Base-by-base conservation (phyloP, 2,888 invertebrate genomes). In the Spisula solida region DNA sequence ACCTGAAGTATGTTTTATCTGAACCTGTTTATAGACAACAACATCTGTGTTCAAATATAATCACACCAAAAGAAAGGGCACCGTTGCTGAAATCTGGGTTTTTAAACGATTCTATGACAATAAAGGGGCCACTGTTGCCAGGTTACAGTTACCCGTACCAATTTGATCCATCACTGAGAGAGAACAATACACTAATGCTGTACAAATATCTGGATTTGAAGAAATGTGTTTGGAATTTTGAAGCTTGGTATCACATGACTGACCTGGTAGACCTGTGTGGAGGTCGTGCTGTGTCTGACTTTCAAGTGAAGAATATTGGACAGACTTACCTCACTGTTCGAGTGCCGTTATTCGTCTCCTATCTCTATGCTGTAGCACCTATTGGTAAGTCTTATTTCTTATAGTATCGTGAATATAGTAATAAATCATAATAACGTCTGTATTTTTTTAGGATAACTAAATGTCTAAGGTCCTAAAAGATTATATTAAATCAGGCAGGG, bases 251-350 rank as follows among this genome's bases (percentile, higher is more conserved):
- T 94, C 95, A 96, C 88, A 96, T 97, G 96, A 95, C 96, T 0
- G 96, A 97, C 86, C 93, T 97, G 83, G 95, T 97, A 41, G 96
- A 97, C 90, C 93, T 95, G 4, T 97, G 97, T 94, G 97, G 96
- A 14, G 97, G 97, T 56, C 93, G 94, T 41, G 95, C 97, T n/a
- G 95, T 96, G 16, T 96, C 97, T 4, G 96, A 97, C 91, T 96
- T 96, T 87, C 93, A 96, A 93, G 92, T 95, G 48, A 90, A 93
- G 87, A 95, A 96, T 89, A 91, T 94, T 14, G 96, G 95, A 14
- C 94, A 96, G 91, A 96, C 96, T 0, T 96, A 96, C 92, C 93
- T 97, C 81, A 96, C 96, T 6, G 96, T 97, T 5, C 93, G 95
- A 6, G 96, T 97, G 5, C 97, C 97, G 4, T 93, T 97, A 29